Conservation (phyloP, 2,113 vertebrate species). For the Neofelis nebulosa region DNA sequence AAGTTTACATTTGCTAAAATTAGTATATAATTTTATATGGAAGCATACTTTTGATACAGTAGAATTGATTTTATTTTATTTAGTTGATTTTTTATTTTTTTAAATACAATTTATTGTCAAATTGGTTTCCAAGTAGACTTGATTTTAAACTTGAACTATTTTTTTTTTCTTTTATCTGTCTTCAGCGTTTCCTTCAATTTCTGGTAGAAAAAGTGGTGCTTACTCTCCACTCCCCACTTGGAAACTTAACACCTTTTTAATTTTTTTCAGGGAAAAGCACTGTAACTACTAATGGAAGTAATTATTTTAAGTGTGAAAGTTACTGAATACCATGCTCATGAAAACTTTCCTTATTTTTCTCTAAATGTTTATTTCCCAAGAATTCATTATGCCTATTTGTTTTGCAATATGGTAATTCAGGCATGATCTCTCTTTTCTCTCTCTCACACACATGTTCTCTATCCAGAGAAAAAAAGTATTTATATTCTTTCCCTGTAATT, state of each 20-base stretch:
- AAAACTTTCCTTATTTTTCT: background rate
- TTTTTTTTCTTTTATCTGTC: background rate
- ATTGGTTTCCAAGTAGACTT: background rate
- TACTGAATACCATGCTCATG: background rate
- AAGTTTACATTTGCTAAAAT: background rate
- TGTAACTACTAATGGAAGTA: background rate
- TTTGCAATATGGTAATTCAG: background rate
- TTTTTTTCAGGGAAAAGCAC: background rate
- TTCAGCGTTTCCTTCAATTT: background rate
- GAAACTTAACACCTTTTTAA: background rate
- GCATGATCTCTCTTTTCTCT: background rate
- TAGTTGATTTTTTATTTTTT: no score
- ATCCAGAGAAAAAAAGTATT: background rate
- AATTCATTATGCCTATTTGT: background rate
- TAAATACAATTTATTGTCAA: no score
- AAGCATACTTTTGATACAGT: background rate
- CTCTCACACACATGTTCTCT: background rate
- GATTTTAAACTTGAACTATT: background rate
- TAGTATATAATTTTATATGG: background rate
- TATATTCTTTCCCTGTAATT: background rate
- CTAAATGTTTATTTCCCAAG: background rate
- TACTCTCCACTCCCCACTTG: background rate
- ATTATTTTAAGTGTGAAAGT: background rate
- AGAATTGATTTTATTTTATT: background rate
- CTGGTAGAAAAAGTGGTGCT: background rate